A percentile compares a stretch with the other conserved stretches of the same genome.
phyloP scores from a whole-genome alignment of 1,140 invertebrate genomes.

The Sycophaga agraensis region DNA sequence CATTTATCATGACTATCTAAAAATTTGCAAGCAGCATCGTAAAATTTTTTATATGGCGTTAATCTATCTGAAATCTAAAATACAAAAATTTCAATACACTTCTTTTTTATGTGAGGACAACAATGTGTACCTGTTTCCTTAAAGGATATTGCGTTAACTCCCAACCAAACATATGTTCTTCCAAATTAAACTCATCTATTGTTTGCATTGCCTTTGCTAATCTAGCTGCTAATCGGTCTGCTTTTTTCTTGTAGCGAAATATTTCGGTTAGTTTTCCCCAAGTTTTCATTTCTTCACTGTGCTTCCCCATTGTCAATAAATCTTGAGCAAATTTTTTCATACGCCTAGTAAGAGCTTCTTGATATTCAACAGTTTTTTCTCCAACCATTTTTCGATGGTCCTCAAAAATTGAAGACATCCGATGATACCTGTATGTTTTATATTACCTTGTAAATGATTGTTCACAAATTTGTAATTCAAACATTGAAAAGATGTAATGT shows the following conservation, averaged over 20 bases:
- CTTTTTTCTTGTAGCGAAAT: conserved; percentile 80
- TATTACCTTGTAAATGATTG: too few species aligned
- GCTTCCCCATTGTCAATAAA: conserved; percentile 74
- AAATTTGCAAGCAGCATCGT: conserved; percentile 85
- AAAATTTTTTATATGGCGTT: conserved; percentile 84
- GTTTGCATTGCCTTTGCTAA: conserved; percentile 71
- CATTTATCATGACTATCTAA: conserved; percentile 79
- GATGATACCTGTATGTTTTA: conserved; percentile 60
- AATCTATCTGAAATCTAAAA: conserved; percentile 69
- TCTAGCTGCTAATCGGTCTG: conserved; percentile 69
- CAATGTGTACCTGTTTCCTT: conserved; percentile 62
- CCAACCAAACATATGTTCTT: conserved; percentile 89
- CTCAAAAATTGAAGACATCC: conserved; percentile 78
- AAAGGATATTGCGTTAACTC: conserved; percentile 86
- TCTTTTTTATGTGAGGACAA: neutral
- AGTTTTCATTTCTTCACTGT: conserved; percentile 83
- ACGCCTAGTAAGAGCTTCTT: conserved; percentile 72
- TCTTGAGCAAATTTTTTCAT: conserved; percentile 78
- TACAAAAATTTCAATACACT: neutral
- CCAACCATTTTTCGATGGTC: conserved; percentile 78
- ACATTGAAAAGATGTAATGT: too few species aligned
- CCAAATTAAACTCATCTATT: conserved; percentile 89
- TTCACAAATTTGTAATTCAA: too few species aligned
- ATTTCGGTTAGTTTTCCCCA: conserved; percentile 89
- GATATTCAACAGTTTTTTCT: conserved; percentile 84